Conservation (phyloP, 2,797 vertebrate genomes). For the Selene dorsalis region DNA sequence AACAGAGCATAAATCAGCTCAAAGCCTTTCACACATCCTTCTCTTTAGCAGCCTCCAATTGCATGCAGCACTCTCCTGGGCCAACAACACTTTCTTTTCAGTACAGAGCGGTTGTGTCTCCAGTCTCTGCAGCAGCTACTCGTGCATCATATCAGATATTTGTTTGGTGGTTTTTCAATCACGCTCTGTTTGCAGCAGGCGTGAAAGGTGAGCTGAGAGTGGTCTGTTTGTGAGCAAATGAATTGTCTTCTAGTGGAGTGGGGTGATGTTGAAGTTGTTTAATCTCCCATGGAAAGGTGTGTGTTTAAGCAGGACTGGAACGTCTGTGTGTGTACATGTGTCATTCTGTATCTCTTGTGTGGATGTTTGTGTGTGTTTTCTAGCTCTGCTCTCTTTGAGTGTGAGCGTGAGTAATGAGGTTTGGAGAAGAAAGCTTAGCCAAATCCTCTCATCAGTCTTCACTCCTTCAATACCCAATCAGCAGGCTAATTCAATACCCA, state of each 20-base stretch:
- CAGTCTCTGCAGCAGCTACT: slow-evolving; percentile 46
- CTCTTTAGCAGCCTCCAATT: slow-evolving; percentile 72
- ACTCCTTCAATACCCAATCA: slow-evolving; percentile 83
- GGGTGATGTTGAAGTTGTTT: slow-evolving; percentile 48
- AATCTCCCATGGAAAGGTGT: slow-evolving; percentile 46
- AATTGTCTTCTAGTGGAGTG: slow-evolving; percentile 36
- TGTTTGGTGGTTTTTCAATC: slow-evolving; percentile 50
- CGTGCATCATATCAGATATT: slow-evolving; percentile 49
- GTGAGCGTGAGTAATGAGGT: slow-evolving; percentile 81
- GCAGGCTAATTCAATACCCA: slow-evolving; percentile 83
- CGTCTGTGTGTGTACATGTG: slow-evolving; percentile 23
- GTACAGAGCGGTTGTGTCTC: slow-evolving; percentile 56
- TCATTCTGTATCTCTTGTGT: slow-evolving; percentile 22
- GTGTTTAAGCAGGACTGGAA: slow-evolving; percentile 45
- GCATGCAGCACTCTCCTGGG: slow-evolving; percentile 72
- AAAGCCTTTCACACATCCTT: slow-evolving; percentile 77
- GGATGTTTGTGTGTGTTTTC: slow-evolving; percentile 27
- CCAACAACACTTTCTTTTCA: slow-evolving; percentile 62
- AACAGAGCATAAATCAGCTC: slow-evolving; percentile 83
- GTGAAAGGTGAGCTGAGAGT: slow-evolving; percentile 42
- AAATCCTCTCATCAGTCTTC: slow-evolving; percentile 84
- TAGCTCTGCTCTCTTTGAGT: slow-evolving; percentile 68
- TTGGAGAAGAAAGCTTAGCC: slow-evolving; percentile 80
- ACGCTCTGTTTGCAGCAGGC: slow-evolving; percentile 43
- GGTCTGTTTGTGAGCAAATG: slow-evolving; percentile 34